phyloP scores from a whole-genome alignment of 2,113 vertebrate species.

The Willisornis vidua region DNA sequence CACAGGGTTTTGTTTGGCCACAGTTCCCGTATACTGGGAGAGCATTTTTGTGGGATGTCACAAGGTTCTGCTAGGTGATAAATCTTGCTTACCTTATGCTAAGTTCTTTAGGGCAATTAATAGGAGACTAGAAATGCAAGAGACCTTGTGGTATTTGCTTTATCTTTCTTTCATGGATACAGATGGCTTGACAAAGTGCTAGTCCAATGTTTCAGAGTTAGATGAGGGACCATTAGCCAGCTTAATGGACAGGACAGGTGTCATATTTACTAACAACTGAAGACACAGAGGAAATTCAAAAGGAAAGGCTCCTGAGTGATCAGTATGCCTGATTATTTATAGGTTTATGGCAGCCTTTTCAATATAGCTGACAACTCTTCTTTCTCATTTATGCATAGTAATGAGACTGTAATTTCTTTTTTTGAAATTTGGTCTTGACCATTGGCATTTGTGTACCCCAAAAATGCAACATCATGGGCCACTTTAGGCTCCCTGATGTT shows the following conservation, averaged over 20 bases:
- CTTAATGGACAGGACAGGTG: neutral
- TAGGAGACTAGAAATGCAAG: neutral
- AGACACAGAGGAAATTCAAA: neutral
- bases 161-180: neutral
- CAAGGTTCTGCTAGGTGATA: neutral
- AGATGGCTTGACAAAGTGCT: neutral
- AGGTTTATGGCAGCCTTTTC: neutral
- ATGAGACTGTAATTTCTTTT: neutral
- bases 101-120: neutral
- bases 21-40: neutral
- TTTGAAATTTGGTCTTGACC: neutral
- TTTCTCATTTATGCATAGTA: neutral
- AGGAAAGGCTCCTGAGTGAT: neutral
- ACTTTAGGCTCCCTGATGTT: neutral
- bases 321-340: neutral
- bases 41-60: neutral
- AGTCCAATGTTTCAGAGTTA: conserved; percentile 5
- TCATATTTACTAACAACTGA: neutral
- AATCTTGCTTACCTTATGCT: neutral
- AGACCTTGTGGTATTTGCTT: neutral
- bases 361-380: neutral
- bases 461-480: neutral
- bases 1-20: neutral
- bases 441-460: neutral
- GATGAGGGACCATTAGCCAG: neutral